These are phyloP conservation scores for Callaeas wilsoni DNA, from an alignment of 2,113 vertebrate species.

Conservation along the genomic window DNA sequence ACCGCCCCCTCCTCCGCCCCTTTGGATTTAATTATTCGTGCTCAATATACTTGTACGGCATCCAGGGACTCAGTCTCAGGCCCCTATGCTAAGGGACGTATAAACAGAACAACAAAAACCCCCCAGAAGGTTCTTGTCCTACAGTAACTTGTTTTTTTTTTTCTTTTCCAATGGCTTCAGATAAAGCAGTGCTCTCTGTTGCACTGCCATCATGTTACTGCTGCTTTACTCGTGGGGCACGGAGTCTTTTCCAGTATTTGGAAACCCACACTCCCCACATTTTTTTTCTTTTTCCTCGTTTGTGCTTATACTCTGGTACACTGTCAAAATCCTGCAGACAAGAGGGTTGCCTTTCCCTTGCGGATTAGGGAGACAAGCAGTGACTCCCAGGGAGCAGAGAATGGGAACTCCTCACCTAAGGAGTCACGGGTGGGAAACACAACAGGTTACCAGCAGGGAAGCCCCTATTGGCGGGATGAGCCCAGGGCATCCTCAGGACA, in stretches of 20 bases:
- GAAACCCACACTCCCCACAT: neutral
- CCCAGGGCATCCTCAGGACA: neutral
- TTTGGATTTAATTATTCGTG: neutral
- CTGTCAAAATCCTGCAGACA: neutral
- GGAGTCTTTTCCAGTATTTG: neutral
- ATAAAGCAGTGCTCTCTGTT: neutral
- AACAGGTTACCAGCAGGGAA: neutral
- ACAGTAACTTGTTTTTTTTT: neutral
- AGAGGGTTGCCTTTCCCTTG: neutral
- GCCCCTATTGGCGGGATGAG: neutral
- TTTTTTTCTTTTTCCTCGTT: neutral
- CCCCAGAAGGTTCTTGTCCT: neutral
- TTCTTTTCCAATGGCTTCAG: neutral
- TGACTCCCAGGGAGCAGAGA: neutral
- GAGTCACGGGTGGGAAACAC: neutral
- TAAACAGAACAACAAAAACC: neutral
- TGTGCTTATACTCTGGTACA: neutral
- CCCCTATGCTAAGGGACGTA: neutral
- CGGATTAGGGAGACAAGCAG: neutral
- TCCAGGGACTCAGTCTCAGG: neutral
- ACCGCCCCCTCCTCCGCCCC: neutral
- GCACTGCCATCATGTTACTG: fast-evolving
- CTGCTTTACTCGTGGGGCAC: neutral
- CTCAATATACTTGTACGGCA: neutral
- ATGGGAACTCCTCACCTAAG: neutral